Evolutionary conservation across 2,797 vertebrate species (phyloP).

Genomic region (Crenichthys baileyi): DNA sequence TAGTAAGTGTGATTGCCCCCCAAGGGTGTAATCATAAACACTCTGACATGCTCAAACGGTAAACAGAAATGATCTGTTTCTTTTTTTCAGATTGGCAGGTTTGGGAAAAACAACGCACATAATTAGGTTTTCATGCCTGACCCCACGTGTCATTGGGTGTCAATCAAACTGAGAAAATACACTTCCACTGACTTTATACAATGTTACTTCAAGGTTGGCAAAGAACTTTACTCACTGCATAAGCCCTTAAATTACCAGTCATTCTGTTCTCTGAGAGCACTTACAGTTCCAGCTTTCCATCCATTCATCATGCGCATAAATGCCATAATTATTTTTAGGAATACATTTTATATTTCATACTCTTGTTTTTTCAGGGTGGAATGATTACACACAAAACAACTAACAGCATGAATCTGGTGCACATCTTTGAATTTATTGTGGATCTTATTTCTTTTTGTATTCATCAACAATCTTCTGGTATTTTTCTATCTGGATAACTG

Average conservation of each 20-base stretch:
- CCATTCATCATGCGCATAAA: not conserved
- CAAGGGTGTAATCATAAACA: slow-evolving; percentile 42
- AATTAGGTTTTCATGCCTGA: slow-evolving; percentile 14
- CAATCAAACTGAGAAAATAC: slow-evolving; percentile 13
- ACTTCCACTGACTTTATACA: not conserved
- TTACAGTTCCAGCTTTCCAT: not conserved
- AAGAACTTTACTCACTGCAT: slow-evolving; percentile 9
- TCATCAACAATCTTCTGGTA: not conserved
- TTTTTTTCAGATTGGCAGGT: slow-evolving; percentile 1
- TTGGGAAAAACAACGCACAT: slow-evolving; percentile 1
- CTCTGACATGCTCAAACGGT: slow-evolving; percentile 18
- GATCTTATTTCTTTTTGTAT: not conserved
- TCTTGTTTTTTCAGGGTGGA: no score
- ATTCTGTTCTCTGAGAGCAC: slow-evolving; percentile 45
- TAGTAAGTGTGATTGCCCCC: slow-evolving; percentile 41
- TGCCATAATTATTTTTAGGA: no score
- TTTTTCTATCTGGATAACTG: not conserved
- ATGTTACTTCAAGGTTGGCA: slow-evolving; percentile 14
- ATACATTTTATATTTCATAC: no score
- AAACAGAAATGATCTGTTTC: not conserved
- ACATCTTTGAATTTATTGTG: not conserved
- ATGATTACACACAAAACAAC: no score
- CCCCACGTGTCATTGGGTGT: slow-evolving; percentile 1
- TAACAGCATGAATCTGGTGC: no score
- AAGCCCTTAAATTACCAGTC: slow-evolving; percentile 27